Evolutionary conservation across 2,113 vertebrate species (phyloP).

Genomic region (Siphamia tubifer): DNA sequence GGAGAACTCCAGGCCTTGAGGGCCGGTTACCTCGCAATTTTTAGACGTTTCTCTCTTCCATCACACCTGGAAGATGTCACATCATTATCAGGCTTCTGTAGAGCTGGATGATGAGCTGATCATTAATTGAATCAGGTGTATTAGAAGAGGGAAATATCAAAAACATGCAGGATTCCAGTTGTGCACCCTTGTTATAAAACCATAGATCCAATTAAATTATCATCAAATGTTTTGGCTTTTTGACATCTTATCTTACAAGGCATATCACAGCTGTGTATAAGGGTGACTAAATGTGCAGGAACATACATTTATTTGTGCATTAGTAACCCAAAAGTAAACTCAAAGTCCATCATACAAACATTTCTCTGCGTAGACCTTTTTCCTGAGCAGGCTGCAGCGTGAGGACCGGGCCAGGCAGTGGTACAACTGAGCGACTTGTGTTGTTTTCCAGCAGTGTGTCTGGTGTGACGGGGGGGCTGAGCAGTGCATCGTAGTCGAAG

Average conservation of each 20-base stretch:
- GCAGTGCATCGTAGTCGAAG: constrained; percentile 86
- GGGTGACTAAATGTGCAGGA: constrained; percentile 17
- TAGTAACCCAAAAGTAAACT: constrained; percentile 8
- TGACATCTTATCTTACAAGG: constrained; percentile 13
- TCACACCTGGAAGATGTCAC: too few species aligned
- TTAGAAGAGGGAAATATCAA: too few species aligned
- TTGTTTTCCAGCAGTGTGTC: constrained; percentile 41
- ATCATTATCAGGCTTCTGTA: too few species aligned
- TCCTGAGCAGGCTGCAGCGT: constrained; percentile 43
- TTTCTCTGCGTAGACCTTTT: constrained; percentile 53
- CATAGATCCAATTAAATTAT: neutral
- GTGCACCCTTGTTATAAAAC: too few species aligned
- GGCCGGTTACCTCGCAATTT: too few species aligned
- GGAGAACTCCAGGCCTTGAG: too few species aligned
- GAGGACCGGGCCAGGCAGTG: constrained; percentile 30
- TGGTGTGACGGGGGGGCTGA: constrained; percentile 51
- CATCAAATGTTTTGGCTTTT: neutral
- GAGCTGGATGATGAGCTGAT: too few species aligned
- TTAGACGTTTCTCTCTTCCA: too few species aligned
- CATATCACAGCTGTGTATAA: constrained; percentile 12
- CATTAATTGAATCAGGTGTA: too few species aligned
- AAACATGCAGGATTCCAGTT: too few species aligned
- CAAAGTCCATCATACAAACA: constrained; percentile 64
- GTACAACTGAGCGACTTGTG: neutral
- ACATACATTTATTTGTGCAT: neutral